These are phyloP conservation scores for Dendrocopos noguchii DNA, from an alignment of 2,113 vertebrate genomes.

Conservation along the genomic window DNA sequence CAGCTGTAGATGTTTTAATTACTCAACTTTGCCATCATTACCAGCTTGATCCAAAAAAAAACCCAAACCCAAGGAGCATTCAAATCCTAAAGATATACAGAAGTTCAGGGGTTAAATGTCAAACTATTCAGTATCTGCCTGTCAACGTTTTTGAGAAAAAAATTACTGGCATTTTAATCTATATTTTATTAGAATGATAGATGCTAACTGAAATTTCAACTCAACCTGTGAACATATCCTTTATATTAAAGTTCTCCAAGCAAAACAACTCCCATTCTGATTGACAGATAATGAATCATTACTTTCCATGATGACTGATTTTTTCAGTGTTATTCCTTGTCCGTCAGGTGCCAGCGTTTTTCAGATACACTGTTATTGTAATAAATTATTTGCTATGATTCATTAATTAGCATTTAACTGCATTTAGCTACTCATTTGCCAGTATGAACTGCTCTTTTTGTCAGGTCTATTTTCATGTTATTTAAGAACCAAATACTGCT, in stretches of 20 bases:
- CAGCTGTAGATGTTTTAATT: not conserved
- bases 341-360: not conserved
- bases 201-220: not conserved
- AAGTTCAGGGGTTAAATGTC: not conserved
- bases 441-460: not conserved
- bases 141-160: not conserved
- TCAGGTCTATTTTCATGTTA: not conserved
- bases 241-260: not conserved
- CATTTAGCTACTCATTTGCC: not conserved
- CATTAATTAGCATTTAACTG: constrained; percentile 21
- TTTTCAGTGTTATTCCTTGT: not conserved
- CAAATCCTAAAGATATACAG: not conserved
- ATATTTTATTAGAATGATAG: not conserved
- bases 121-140: not conserved
- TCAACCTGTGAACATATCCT: not conserved
- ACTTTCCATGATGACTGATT: not conserved
- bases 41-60: not conserved
- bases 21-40: not conserved
- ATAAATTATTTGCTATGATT: not conserved
- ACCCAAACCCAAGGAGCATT: not conserved
- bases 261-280: not conserved
- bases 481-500: not conserved
- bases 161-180: not conserved
- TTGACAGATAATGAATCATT: not conserved
- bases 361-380: not conserved